Evolutionary conservation across 1,140 invertebrate genomes (phyloP), one percentile per base, ranked within the genome.

Genomic region (Campoletis sonorensis): DNA sequence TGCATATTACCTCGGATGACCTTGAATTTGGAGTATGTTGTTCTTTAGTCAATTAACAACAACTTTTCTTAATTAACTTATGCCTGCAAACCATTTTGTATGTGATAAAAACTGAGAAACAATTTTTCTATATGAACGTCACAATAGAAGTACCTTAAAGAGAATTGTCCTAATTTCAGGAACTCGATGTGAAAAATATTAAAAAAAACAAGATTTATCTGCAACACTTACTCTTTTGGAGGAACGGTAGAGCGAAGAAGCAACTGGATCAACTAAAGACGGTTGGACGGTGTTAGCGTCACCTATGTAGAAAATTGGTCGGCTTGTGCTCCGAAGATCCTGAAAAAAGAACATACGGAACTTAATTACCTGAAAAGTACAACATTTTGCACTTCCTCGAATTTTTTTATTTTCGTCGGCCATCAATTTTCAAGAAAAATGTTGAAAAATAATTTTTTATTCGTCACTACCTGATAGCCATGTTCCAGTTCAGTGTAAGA

Each of bases 401-500:
- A n/a, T n/a, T n/a, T n/a, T n/a, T n/a, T n/a, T n/a, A n/a, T n/a
- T n/a, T n/a, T 40, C 30, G 26, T 54, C 15, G n/a, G 16, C 2
- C 71, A 64, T 71, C 27, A 40, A 61, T 71, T 45, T 45, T 13
- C 40, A 45, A 45, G 1, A 45, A 10, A 45, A 45, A 45, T 45
- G 40, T 11, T 11, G 13, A 3, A 45, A 68, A 73, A 15, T 16
- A 71, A 23, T 16, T 54, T 33, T 45, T 1, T 45, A 21, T 54
- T 58, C 16, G 58, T 49, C 26, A 64, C 88, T 88, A 91, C 96
- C 94, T 97, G 96, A 93, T 97, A 97, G 79, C 96, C 96, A 93
- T 96, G 96, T 93, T 97, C 96, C 86, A 97, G 91, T 93, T 97
- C 96, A 89, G 96, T 97, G 92, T 97, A 97, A 90, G 96, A 97